A percentile compares a stretch with the other conserved stretches of the same genome.
Evolutionary conservation across 2,797 vertebrate genomes (phyloP).

Genomic region (Iguana delicatissima): DNA sequence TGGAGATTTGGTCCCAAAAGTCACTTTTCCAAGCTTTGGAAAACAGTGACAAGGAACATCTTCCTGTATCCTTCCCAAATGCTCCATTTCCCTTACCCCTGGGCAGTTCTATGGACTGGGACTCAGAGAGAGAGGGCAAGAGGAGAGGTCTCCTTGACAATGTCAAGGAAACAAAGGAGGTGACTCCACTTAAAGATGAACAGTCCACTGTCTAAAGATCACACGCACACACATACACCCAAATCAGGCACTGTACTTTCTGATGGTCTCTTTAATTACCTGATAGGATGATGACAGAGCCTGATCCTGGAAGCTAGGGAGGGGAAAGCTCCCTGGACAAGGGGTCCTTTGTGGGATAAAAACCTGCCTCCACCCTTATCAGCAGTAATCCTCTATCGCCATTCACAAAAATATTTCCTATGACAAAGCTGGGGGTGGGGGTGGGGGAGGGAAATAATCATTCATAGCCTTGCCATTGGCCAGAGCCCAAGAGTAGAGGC

Average conservation of each 20-base stretch:
- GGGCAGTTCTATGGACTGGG: background rate
- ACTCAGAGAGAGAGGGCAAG: too few species aligned
- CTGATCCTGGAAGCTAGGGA: background rate
- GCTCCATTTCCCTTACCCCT: background rate
- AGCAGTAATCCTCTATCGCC: conserved; percentile 48
- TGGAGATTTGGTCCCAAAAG: too few species aligned
- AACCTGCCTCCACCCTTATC: background rate
- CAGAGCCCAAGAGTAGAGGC: conserved; percentile 57
- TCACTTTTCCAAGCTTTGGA: too few species aligned
- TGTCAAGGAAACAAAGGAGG: too few species aligned
- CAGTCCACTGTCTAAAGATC: background rate
- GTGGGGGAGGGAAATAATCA: conserved; percentile 64
- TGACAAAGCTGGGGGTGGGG: conserved; percentile 69
- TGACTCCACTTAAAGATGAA: background rate
- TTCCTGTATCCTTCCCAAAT: too few species aligned
- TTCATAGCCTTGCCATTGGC: conserved; percentile 67
- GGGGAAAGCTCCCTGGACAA: conserved; percentile 39
- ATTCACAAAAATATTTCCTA: conserved; percentile 77
- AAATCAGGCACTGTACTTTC: background rate
- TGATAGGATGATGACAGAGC: background rate
- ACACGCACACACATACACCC: background rate
- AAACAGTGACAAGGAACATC: too few species aligned
- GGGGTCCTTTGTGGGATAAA: conserved; percentile 22
- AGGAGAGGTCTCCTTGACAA: too few species aligned
- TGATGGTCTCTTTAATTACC: too few species aligned